Base-by-base conservation (phyloP, 2,888 invertebrate species). In the Hydroisotoma schaefferi region DNA sequence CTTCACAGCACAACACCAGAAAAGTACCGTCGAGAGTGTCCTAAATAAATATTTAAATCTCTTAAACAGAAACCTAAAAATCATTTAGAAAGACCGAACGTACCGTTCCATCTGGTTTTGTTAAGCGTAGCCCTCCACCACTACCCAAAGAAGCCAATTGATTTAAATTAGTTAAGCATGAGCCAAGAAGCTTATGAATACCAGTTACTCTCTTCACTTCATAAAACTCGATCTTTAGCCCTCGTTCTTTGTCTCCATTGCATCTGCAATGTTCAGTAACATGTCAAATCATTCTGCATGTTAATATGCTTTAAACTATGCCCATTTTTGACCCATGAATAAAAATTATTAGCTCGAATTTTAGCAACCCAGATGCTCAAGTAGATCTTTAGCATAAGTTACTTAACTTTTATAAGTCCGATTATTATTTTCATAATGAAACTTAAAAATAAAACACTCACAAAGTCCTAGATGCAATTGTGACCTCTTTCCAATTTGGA, bases 401-500 rank as follows among this genome's bases (percentile, higher is more conserved):
- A n/a, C 6, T 52, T 18, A 12, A 40, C 53, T 23, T 40, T n/a
- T n/a, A n/a, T n/a, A n/a, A n/a, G n/a, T n/a, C n/a, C n/a, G n/a
- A n/a, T n/a, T n/a, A n/a, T n/a, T n/a, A n/a, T n/a, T n/a, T n/a
- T 33, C 8, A 10, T 33, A 33, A 47, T n/a, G n/a, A n/a, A n/a
- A n/a, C n/a, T n/a, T n/a, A n/a, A n/a, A n/a, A n/a, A n/a, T n/a
- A n/a, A 22, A 28, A 5, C 20, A 28, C 49, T 27, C 18, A 53
- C 33, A 83, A 74, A 8, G 77, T 74, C 43, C 79, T 74, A 1
- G 80, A 75, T 25, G 78, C 75, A 18, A 82, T 68, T 2, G 75
- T 76, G 59, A 82, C 78, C 73, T 73, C 70, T 59, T 76, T 75
- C 83, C 83, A 84, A 5, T 76, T 77, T 15, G 83, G 83, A 72